Evolutionary conservation across 1,140 invertebrate species (phyloP), one percentile per base, ranked within the genome.

Genomic region (Neoseiulus cucumeris): DNA sequence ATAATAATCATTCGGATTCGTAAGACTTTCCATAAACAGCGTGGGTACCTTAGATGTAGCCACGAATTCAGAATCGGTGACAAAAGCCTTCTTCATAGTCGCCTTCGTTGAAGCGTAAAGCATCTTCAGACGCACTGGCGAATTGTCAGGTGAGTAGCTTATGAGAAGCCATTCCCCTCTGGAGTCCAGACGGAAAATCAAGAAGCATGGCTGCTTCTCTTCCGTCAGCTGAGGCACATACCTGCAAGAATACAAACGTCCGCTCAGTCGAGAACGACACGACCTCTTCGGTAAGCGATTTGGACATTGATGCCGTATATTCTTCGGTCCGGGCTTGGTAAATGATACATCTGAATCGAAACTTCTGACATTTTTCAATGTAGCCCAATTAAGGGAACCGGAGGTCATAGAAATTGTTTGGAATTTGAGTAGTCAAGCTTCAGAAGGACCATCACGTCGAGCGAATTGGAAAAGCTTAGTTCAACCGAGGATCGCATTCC

Each of bases 51-150:
- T 77, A 29, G 79, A 74, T 29, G 89, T 91, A 22, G 85, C 89
- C 80, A 92, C 91, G 68, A 92, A 75, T 78, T 96, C 92, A 74
- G 93, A 87, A 72, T 88, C 88, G 68, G 98, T 93, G 74, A 80
- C 92, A 80, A 99, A 98, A 77, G 97, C 91, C 71, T 85, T 85
- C 76, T 97, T 99, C 1, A 99, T 77, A 1, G 94, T 98, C 1
- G 95, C 91, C 78, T 96, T 93, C 0, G 95, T 98, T 0, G 93
- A 96, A 0, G 95, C 95, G 76, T 97, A 97, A 39, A 98, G 79
- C 95, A 99, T 98, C 78, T 98, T 98, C 72, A 97, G 86, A 68
- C 93, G 80, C 4, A 92, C 84, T 7, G 84, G 82, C 9, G 91
- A 86, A 69, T 82, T 82, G 73, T 97, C 93, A 4, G 93, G 93